Base-by-base conservation (phyloP, 1,140 invertebrate genomes). In the Aricia agestis region DNA sequence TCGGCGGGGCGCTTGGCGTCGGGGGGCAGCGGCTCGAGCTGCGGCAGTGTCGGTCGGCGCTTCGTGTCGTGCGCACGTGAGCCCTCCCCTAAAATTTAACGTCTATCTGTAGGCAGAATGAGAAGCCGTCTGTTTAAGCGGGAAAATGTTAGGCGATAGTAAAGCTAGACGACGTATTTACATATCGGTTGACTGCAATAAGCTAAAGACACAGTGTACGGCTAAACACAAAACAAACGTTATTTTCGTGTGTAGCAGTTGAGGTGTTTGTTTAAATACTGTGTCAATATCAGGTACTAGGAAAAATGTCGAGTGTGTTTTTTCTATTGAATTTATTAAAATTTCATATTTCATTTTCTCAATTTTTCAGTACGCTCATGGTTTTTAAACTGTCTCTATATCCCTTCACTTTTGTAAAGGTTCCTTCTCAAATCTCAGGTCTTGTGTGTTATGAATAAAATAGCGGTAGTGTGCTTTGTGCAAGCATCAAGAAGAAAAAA, bases 31-130 rank as follows among this genome's bases (percentile, higher is more conserved):
- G 74, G 75, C 25, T 81, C 69, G 25, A 85, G 70, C 17, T 87
- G 84, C 10, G 85, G 81, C 7, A 88, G 71, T 19, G 80, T 83
- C 67, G 78, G 80, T 15, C 84, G 81, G 52, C 86, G 81, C 7
- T 69, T 66, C 2, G 74, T 70, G 41, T 87, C 85, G 45, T 84
- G 82, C 0, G 84, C 86, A 3, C 80, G 76, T 15, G 82, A 70
- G 63, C 80, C 82, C 74, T 85, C 85, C 25, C 86, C 86, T 89
- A 71, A 17, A 69, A 73, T 13, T 71, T 45, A 73, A 32, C 25
- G 42, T 65, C 41, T 36, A 61, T 41, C 66, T 68, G 32, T 67
- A 73, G 9, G 15, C 41, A 61, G 42, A 67, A 67, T 45, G 17
- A 63, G 59, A 63, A 63, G 59, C 59, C 19, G 19, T 19, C 11